Evolutionary conservation across 30 jellyfish, hydroid and myxozoan genomes (phyloP), one percentile per base, ranked within the genome.

Genomic region (Aurelia coerulea): DNA sequence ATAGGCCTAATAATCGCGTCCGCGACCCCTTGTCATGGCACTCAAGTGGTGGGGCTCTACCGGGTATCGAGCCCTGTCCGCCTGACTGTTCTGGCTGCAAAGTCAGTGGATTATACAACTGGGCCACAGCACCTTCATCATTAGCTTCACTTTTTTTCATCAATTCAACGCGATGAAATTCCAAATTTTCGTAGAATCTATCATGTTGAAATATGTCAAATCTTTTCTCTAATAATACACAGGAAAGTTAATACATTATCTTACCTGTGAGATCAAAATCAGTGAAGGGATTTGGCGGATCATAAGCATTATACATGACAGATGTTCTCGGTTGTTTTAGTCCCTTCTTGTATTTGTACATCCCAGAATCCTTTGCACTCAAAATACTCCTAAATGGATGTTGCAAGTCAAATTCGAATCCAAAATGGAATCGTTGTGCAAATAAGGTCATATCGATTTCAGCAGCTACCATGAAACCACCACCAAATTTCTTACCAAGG

Each of bases 391-490:
- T 78, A 37, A 82, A 73, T 54, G 97, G 97, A 64, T 89, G 76
- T 65, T 85, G n/a, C 51, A 89, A 69, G 65, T 89, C 97, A 63
- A 94, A 88, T 34, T 73, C 79, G 68, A 94, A 94, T 31, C 94
- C 97, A 70, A 94, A 85, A 39, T 94, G 84, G 91, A 83, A 66
- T 62, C 99, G 77, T 52, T 94, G 92, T 16, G 97, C 99, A 67
- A 94, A 94, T 82, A 94, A 53, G 7, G 99, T 89, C 87, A 94
- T 13, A 54, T 94, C 99, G 62, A 94, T 94, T 33, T 86, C 99
- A 12, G 99, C 99, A 42, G 97, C 99, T 33, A 94, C 97, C 99
- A 94, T 94, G 73, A 94, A 88, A 2, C 99, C 99, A 15, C 97
- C 93, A 46, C 89, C 92, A 65, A 94, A 88, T 62, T 84, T 78